Percentiles rank a stretch among this genome's conserved stretches.
Evolutionary conservation across 2,888 invertebrate genomes (phyloP).

Genomic region (Lithodes maja): DNA sequence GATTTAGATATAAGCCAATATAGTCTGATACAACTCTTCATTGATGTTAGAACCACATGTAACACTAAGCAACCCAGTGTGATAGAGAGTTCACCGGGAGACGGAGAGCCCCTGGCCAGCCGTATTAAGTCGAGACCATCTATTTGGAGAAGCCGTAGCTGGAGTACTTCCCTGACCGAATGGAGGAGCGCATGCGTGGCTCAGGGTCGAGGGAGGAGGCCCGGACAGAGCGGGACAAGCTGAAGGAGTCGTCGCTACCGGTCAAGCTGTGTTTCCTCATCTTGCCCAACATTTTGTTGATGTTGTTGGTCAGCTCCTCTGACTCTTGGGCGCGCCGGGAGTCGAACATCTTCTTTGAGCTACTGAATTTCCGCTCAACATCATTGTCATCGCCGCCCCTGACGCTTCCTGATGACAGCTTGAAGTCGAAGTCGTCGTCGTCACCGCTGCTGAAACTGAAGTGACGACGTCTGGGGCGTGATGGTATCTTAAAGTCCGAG

Average conservation of each 20-base stretch:
- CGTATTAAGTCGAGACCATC: no score
- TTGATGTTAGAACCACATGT: no score
- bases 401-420: constrained; percentile 8
- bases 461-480: constrained; percentile 33
- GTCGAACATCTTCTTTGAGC: constrained; percentile 43
- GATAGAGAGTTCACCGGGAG: no score
- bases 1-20: no score
- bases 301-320: constrained; percentile 51
- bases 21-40: no score
- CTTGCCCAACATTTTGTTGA: constrained; percentile 62
- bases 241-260: constrained; percentile 26
- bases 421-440: constrained; percentile 34
- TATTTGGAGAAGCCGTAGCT: constrained; percentile 44
- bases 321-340: constrained; percentile 48
- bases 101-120: no score
- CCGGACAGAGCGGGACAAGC: constrained; percentile 33
- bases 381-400: constrained; percentile 24
- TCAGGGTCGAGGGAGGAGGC: constrained; percentile 44
- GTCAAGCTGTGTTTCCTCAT: constrained; percentile 55
- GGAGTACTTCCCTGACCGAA: neutral
- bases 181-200: constrained; percentile 1
- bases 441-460: constrained; percentile 31
- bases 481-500: constrained; percentile 31
- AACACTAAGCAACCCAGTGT: no score
- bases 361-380: constrained; percentile 9